A percentile compares a stretch with the other conserved stretches of the same genome.
Evolutionary conservation across 2,888 invertebrate genomes (phyloP).

Genomic region (Noctua comes): DNA sequence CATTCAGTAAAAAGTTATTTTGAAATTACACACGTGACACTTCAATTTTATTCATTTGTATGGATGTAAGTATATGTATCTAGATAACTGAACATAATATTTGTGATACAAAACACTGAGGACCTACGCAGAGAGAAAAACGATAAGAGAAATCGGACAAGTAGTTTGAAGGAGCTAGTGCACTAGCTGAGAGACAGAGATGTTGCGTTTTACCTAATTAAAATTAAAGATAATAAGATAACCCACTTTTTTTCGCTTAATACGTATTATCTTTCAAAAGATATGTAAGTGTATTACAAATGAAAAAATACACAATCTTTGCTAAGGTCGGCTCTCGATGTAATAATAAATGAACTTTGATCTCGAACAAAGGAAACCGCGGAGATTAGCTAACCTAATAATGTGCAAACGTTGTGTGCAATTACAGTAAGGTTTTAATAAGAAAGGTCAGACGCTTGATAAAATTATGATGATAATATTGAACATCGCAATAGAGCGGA

Average conservation of each 20-base stretch:
- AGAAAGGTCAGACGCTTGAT: slow-evolving; percentile 63
- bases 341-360: slow-evolving; percentile 38
- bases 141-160: background rate
- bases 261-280: slow-evolving; percentile 1
- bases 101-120: background rate
- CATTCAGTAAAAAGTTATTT: no score
- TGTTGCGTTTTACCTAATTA: background rate
- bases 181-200: background rate
- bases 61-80: no score
- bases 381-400: slow-evolving; percentile 63
- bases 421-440: slow-evolving; percentile 62
- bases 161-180: background rate
- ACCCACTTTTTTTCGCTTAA: slow-evolving; percentile 14
- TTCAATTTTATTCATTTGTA: no score
- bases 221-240: slow-evolving; percentile 14
- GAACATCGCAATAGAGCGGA: slow-evolving; percentile 55
- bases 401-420: slow-evolving; percentile 59
- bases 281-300: slow-evolving; percentile 2
- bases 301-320: slow-evolving; percentile 47
- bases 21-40: no score
- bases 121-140: background rate
- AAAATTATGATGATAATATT: slow-evolving; percentile 55
- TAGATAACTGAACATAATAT: background rate
- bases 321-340: slow-evolving; percentile 8
- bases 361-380: slow-evolving; percentile 42